Evolutionary conservation across 2,797 vertebrate genomes (phyloP), one percentile per base, ranked within the genome.

Genomic region (Epinephelus awoara): DNA sequence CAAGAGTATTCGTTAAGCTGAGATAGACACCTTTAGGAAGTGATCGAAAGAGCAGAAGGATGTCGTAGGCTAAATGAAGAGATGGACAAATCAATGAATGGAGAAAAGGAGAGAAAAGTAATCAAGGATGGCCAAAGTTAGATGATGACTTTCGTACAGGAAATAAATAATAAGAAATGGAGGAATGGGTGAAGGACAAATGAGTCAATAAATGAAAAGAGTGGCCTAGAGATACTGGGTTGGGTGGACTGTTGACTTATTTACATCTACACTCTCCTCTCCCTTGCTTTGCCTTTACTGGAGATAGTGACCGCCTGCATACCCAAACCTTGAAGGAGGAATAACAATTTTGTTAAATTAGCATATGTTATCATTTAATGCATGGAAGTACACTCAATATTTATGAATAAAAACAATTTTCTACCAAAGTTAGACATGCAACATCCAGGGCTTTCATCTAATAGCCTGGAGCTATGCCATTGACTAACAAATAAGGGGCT

Each of bases 341-440:
- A 80, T 72, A 78, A 63, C 59, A 74, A 23, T 58, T 74, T 69
- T 21, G 10, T 34, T 59, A 42, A 46, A 77, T 86, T 90, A 51
- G 56, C 68, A 83, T 85, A 69, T 67, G 66, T 85, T 87, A 66
- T 82, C 38, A 72, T 85, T 83, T 74, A 84, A 77, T 67, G 73
- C 59, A 66, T 69, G 56, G 25, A 0, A 58, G 23, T 61, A 27
- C 21, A 42, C 52, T 79, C 47, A 61, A 44, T 66, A 62, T 68
- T 74, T 82, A 59, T 84, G 18, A 83, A 80, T 75, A 78, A 71
- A 86, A 88, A 82, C 38, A 3, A 44, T 46, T 80, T 79, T 75
- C 29, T 58, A 42, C 18, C 29, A 78, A 75, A 77, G 76, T 79
- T 77, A 75, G 54, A 47, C 74, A 74, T 57, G 62, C 64, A 69